phyloP scores from a whole-genome alignment of 2,888 invertebrate genomes.

The Cataglyphis altisquamis region DNA sequence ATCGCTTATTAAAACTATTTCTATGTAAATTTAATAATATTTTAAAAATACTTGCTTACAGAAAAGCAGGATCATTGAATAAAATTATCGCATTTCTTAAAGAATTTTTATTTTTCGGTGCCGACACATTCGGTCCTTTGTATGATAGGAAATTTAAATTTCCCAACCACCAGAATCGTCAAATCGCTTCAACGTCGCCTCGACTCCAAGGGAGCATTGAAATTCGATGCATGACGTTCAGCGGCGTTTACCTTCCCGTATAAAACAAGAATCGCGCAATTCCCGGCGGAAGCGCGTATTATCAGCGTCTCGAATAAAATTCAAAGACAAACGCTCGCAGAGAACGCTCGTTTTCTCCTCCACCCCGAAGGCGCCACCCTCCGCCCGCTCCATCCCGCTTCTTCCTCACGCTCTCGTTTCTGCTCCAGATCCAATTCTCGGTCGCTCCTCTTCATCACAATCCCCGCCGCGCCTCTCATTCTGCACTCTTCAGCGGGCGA shows the following conservation, averaged over 20 bases:
- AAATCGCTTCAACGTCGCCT: conserved; percentile 36
- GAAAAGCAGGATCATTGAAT: neutral
- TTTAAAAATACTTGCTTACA: neutral
- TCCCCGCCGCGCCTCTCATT: conserved; percentile 36
- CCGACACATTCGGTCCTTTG: conserved; percentile 40
- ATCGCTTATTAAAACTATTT: neutral
- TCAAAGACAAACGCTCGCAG: conserved; percentile 72
- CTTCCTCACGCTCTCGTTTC: conserved; percentile 58
- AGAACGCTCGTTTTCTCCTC: conserved; percentile 55
- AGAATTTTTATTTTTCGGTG: conserved; percentile 37
- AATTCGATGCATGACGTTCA: conserved; percentile 60
- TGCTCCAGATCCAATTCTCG: conserved; percentile 79
- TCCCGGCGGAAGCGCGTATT: conserved; percentile 69
- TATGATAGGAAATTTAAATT: conserved; percentile 48
- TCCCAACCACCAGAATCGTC: conserved; percentile 48
- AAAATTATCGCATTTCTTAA: conserved; percentile 35
- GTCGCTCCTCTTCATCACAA: conserved; percentile 68
- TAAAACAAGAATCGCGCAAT: conserved; percentile 69
- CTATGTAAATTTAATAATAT: conserved; percentile 11
- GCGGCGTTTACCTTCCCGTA: conserved; percentile 53
- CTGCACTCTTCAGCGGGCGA: conserved; percentile 78
- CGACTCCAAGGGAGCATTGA: conserved; percentile 41
- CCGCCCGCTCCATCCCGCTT: conserved; percentile 28
- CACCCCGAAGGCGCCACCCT: conserved; percentile 45
- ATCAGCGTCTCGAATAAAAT: conserved; percentile 75